phyloP scores from a whole-genome alignment of 1,140 invertebrate species.

The Drosophila navojoa region DNA sequence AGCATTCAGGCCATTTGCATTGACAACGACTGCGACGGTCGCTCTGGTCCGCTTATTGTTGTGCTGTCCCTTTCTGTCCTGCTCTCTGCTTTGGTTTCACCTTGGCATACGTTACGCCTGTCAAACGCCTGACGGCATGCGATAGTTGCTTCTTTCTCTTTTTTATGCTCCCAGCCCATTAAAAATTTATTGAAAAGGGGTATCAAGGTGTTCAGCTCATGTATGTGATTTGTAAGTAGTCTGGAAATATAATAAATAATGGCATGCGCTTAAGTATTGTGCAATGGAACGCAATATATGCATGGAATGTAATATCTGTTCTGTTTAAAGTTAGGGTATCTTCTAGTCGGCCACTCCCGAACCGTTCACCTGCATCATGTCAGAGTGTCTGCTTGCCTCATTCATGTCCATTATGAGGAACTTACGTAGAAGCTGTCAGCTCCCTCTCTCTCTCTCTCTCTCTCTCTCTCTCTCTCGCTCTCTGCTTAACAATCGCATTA shows the following conservation, averaged over 20 bases:
- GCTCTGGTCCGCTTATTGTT: conserved; percentile 23
- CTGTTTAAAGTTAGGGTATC: too few relatives aligned
- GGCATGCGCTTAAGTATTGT: too few relatives aligned
- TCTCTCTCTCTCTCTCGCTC: background rate
- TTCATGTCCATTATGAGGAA: conserved; percentile 66
- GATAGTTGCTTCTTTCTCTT: conserved; percentile 29
- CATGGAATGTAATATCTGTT: too few relatives aligned
- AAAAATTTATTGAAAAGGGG: too few relatives aligned
- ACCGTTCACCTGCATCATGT: conserved; percentile 64
- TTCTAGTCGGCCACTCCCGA: background rate
- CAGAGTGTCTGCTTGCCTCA: conserved; percentile 32
- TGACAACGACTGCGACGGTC: conserved; percentile 41
- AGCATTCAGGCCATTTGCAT: conserved; percentile 65
- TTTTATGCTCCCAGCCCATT: background rate
- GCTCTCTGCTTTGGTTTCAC: conserved; percentile 26
- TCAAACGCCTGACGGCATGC: conserved; percentile 68
- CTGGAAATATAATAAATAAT: too few relatives aligned
- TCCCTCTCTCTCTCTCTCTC: conserved; percentile 31
- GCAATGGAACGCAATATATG: too few relatives aligned
- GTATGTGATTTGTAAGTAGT: too few relatives aligned
- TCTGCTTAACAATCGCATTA: conserved; percentile 71
- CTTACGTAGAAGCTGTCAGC: conserved; percentile 47
- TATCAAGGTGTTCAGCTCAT: background rate
- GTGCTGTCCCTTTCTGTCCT: background rate
- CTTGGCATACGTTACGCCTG: conserved; percentile 63